phyloP scores from a whole-genome alignment of 2,113 vertebrate genomes.

The Lophura nycthemera region DNA sequence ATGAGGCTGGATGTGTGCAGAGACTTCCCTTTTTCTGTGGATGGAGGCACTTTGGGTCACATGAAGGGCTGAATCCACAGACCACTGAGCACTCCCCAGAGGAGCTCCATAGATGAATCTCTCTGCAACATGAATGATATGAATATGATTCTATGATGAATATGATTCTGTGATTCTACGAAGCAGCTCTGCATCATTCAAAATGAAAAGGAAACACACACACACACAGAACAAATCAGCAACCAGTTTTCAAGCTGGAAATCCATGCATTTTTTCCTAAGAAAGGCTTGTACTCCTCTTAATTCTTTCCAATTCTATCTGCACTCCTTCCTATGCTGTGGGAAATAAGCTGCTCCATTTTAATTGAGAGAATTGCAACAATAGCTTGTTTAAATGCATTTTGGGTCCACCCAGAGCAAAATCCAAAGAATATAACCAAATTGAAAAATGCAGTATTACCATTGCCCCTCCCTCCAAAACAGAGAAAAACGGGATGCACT shows the following conservation, averaged over 20 bases:
- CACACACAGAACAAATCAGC: background rate
- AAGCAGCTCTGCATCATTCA: background rate
- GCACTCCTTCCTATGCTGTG: slow-evolving; percentile 10
- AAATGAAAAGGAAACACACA: too few species aligned
- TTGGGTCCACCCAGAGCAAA: background rate
- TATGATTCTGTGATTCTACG: too few species aligned
- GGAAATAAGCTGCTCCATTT: slow-evolving; percentile 58
- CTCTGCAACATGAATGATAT: too few species aligned
- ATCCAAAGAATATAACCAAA: slow-evolving; percentile 2
- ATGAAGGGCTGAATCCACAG: accelerated
- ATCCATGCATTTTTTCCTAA: slow-evolving; percentile 30
- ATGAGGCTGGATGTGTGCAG: background rate
- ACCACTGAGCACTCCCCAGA: accelerated
- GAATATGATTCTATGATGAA: too few species aligned
- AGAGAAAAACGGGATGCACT: background rate
- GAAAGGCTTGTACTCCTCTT: slow-evolving; percentile 1
- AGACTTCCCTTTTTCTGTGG: accelerated
- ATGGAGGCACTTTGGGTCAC: background rate
- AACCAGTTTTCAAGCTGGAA: background rate
- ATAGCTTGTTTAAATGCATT: slow-evolving; percentile 20
- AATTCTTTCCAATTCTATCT: slow-evolving; percentile 10
- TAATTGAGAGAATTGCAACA: slow-evolving; percentile 32
- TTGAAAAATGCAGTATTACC: background rate
- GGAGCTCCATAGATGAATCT: accelerated
- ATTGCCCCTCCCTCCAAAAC: background rate